Evolutionary conservation across 2,888 invertebrate species (phyloP).

Genomic region (Scaptomyza tumidula): DNA sequence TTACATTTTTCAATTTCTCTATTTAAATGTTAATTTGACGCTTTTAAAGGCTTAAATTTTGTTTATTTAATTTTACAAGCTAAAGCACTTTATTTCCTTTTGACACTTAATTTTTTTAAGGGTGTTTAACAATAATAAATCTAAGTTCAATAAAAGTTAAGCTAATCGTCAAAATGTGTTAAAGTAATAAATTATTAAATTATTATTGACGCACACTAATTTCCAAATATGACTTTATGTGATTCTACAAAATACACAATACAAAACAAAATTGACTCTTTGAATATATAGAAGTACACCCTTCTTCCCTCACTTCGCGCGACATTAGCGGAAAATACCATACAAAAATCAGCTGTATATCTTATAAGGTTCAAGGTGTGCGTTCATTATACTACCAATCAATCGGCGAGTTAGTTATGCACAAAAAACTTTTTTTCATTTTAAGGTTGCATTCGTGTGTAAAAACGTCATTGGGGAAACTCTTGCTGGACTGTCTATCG

Average conservation of each 20-base stretch:
- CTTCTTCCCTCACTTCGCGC: background rate
- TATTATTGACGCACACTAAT: background rate
- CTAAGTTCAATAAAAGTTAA: background rate
- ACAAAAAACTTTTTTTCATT: background rate
- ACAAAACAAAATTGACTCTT: background rate
- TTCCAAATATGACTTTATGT: background rate
- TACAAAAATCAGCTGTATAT: background rate
- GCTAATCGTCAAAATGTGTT: background rate
- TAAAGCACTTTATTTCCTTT: background rate
- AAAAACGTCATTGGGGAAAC: constrained; percentile 13
- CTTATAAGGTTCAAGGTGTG: background rate
- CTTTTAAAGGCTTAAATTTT: background rate
- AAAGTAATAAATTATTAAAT: background rate
- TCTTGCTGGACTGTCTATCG: too few species aligned
- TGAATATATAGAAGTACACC: background rate
- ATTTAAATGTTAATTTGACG: background rate
- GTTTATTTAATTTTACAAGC: too few species aligned
- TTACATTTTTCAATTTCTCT: too few species aligned
- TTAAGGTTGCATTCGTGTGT: background rate
- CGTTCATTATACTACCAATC: background rate
- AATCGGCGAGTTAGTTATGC: background rate
- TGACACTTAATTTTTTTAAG: background rate
- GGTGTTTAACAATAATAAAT: background rate
- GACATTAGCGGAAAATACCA: background rate
- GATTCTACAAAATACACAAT: background rate